Conservation (phyloP, 2,113 vertebrate species). For the Alethe castanea region DNA sequence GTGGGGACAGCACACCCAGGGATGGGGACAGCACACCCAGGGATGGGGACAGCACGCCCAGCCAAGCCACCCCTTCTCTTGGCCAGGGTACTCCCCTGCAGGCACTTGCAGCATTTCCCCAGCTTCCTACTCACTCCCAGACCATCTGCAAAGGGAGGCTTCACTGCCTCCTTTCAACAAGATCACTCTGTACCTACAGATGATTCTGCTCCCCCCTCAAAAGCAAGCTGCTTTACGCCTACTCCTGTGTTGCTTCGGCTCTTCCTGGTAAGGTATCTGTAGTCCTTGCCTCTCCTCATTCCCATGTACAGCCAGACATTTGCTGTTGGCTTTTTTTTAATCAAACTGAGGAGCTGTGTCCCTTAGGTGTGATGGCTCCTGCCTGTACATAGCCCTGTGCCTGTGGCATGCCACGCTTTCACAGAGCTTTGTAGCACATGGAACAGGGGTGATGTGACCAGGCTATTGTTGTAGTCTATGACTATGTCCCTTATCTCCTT, state of each 20-base stretch:
- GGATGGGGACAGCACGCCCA: neutral
- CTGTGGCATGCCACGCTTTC: accelerated
- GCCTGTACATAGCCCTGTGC: neutral
- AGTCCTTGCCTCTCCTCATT: neutral
- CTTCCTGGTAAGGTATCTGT: constrained; percentile 43
- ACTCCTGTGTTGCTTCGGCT: neutral
- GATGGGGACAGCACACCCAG: neutral
- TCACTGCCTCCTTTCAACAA: neutral
- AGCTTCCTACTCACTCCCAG: constrained; percentile 18
- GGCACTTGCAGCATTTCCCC: neutral
- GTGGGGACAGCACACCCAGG: accelerated
- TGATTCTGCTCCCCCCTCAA: neutral
- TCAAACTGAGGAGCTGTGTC: neutral
- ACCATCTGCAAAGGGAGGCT: constrained; percentile 45
- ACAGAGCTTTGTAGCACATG: neutral
- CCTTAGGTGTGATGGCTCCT: neutral
- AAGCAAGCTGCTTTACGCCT: constrained; percentile 45
- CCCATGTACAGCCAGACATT: neutral
- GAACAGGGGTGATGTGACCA: constrained; percentile 37
- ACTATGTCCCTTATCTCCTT: constrained; percentile 31
- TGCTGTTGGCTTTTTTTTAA: neutral
- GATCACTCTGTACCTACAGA: constrained; percentile 47
- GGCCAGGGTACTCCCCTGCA: neutral
- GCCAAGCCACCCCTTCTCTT: neutral
- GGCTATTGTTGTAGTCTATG: constrained; percentile 39